Percentiles rank a stretch among this genome's conserved stretches.
Conservation (phyloP, 2,888 invertebrate species). For the Nephrotoma guestfalica region DNA sequence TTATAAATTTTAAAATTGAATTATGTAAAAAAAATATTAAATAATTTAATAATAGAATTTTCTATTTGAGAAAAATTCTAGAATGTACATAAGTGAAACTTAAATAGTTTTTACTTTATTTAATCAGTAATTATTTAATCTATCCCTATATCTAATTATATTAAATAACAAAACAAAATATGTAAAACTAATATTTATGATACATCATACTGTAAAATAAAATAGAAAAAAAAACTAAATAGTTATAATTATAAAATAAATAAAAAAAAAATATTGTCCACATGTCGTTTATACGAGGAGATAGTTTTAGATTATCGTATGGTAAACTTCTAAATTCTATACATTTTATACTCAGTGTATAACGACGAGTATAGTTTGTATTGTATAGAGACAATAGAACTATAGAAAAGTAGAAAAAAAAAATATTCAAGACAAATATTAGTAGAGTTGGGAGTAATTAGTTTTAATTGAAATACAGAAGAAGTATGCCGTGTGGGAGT, state of each 20-base stretch:
- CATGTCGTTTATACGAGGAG: background rate
- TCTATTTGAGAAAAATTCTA: background rate
- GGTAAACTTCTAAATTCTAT: background rate
- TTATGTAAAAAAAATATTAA: background rate
- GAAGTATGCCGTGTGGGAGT: conserved; percentile 39
- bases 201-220: background rate
- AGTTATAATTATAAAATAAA: background rate
- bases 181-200: background rate
- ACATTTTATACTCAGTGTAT: background rate
- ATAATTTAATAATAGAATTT: background rate
- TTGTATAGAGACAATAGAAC: background rate
- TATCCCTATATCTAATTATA: background rate
- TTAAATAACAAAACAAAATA: background rate
- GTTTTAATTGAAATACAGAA: conserved; percentile 50
- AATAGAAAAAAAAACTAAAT: background rate
- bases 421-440: background rate
- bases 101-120: background rate
- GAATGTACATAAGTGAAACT: background rate
- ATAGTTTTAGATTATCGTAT: background rate
- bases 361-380: background rate
- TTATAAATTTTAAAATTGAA: background rate
- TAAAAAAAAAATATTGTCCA: background rate
- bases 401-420: background rate
- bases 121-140: background rate
- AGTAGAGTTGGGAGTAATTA: conserved; percentile 13